Evolutionary conservation across 2,888 invertebrate species (phyloP), one percentile per base, ranked within the genome.

Genomic region (Invenusta paracnida): DNA sequence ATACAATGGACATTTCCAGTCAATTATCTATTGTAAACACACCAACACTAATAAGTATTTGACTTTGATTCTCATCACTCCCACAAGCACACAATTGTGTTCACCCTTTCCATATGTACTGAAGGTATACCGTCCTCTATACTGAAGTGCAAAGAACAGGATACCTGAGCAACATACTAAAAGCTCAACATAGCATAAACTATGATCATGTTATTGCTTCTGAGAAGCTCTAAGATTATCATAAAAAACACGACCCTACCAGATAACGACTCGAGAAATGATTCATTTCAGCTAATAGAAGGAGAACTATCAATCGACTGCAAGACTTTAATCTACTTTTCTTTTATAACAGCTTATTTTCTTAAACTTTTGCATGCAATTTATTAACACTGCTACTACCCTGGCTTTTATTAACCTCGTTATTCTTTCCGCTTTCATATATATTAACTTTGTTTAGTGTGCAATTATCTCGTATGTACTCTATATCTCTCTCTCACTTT

Each of bases 321-420:
- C 73, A 73, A 73, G 73, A 73, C 73, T n/a, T 73, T 73, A 73
- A 73, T 73, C 73, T 73, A 48, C 27, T n/a, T 73, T 73, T 23
- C 27, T 25, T 73, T 23, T 73, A 73, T 23, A 73, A 73, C 27
- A 73, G 73, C 23, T 23, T 23, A 73, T 73, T 73, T 13, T 48
- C 48, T 48, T 48, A 48, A 48, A 48, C 48, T 11, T 48, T 5
- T 48, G 48, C 17, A 48, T 48, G 5, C 48, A 48, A 48, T 48
- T 48, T 48, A 17, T 48, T 11, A 48, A 48, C 48, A 11, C 17
- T 48, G 48, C 48, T 48, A 5, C 48, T 11, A 48, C 48, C 48
- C 48, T 48, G 48, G 48, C 48, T n/a, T n/a, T n/a, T n/a, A n/a
- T n/a, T 48, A 11, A 48, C 17, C 17, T 48, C 5, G n/a, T n/a